Percentiles rank a stretch among this genome's conserved stretches.
Conservation (phyloP, 2,113 vertebrate genomes). For the Leptocoma aspasia region DNA sequence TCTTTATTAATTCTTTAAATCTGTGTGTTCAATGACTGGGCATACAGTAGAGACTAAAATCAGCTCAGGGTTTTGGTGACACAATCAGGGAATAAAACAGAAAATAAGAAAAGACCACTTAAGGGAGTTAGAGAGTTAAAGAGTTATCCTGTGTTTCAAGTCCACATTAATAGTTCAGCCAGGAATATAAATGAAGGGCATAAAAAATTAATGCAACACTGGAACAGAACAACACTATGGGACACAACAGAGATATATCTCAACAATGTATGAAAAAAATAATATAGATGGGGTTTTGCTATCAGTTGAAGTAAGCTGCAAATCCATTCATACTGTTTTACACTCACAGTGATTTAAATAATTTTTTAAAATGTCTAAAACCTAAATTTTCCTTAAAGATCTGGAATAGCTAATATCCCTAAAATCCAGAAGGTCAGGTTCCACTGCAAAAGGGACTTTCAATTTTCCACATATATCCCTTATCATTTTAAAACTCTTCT, state of each 20-base stretch:
- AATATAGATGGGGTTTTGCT: background rate
- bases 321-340: background rate
- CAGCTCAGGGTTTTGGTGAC: background rate
- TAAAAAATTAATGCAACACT: background rate
- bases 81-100: background rate
- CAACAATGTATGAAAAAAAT: background rate
- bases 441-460: background rate
- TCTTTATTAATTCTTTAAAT: background rate
- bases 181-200: background rate
- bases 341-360: background rate
- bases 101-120: background rate
- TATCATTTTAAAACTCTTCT: background rate
- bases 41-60: background rate
- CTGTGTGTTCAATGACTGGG: background rate
- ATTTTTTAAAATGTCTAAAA: background rate
- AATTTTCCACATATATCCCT: background rate
- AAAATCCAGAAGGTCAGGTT: background rate
- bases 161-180: background rate
- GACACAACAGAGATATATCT: background rate
- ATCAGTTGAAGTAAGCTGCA: background rate
- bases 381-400: background rate
- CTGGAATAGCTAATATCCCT: background rate
- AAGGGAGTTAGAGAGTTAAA: background rate
- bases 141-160: background rate
- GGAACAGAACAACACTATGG: background rate